Evolutionary conservation across 2,113 vertebrate species (phyloP), one percentile per base, ranked within the genome.

Genomic region (Centropus unirufus): DNA sequence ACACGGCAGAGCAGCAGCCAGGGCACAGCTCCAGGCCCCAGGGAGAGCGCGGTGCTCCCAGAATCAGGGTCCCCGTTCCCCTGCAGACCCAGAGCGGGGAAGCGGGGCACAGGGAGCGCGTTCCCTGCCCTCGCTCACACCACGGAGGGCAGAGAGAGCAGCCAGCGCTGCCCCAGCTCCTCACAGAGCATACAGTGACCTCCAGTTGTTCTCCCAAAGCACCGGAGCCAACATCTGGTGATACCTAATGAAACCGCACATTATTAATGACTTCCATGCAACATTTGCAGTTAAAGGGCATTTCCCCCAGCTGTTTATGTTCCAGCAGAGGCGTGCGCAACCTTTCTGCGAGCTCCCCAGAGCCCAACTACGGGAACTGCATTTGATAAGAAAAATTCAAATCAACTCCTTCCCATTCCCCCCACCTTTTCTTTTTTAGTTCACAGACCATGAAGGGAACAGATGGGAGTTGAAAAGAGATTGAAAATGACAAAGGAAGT

Each of bases 401-500:
- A 97, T 97, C 85, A 59, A 63, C 83, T 81, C 64, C 72, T 76
- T 96, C 63, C 57, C 74, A 23, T 87, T 69, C 63, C 6, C 22
- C 20, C 34, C 51, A 14, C 42, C 54, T 57, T 89, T 94, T 77
- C 46, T 85, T 91, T 94, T 79, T 78, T 23, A 94, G 72, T 77
- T 94, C 86, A 87, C 83, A 93, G 81, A 92, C 69, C 91, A 93
- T 89, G 95, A 95, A 96, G 91, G 76, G 94, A 94, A 95, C 95
- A 97, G 96, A 91, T 97, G 93, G 95, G 89, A 96, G 85, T 78
- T 96, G 90, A 94, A 96, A 76, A 89, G 84, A 95, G 83, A 95
- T 93, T 95, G 89, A 63, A 94, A 96, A 93, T 76, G 84, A 97
- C 94, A 97, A 96, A 97, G 84, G 76, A 90, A 90, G 86, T 85